Evolutionary conservation across 2,888 invertebrate genomes (phyloP).

Genomic region (Opisthograptis luteolata): DNA sequence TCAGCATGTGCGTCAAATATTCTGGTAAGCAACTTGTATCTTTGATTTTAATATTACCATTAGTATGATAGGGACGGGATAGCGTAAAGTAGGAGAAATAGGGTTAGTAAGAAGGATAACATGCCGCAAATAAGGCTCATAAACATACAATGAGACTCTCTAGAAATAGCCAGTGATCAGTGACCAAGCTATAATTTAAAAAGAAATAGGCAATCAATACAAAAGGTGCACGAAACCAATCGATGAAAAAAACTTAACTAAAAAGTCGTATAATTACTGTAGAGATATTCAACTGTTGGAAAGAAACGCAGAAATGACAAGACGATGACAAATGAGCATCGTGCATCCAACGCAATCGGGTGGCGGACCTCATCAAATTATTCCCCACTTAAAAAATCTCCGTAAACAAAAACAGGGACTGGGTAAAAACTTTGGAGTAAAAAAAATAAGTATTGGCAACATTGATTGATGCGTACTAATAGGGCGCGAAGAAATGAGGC

Average conservation of each 20-base stretch:
- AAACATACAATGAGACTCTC: not conserved
- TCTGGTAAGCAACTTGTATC: not conserved
- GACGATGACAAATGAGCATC: constrained; percentile 84
- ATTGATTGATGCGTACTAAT: constrained; percentile 85
- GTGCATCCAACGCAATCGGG: constrained; percentile 80
- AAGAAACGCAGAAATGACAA: constrained; percentile 84
- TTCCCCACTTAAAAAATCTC: constrained; percentile 83
- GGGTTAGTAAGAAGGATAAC: too few species aligned
- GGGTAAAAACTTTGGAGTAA: constrained; percentile 76
- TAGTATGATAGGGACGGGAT: too few species aligned
- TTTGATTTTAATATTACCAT: not conserved
- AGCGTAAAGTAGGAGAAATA: too few species aligned
- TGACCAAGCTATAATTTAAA: constrained; percentile 4
- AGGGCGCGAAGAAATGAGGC: constrained; percentile 84
- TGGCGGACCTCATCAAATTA: constrained; percentile 84
- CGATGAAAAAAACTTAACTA: constrained; percentile 68
- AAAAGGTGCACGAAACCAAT: constrained; percentile 49
- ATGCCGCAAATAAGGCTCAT: not conserved
- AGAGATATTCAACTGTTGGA: constrained; percentile 76
- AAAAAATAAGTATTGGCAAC: constrained; percentile 84
- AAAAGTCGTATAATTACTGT: constrained; percentile 82
- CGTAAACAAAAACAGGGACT: constrained; percentile 80
- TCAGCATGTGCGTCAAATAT: constrained; percentile 11
- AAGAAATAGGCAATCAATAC: constrained; percentile 49
- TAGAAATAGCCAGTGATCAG: not conserved